Conservation (phyloP, 2,797 vertebrate genomes). For the Anguilla obscura region DNA sequence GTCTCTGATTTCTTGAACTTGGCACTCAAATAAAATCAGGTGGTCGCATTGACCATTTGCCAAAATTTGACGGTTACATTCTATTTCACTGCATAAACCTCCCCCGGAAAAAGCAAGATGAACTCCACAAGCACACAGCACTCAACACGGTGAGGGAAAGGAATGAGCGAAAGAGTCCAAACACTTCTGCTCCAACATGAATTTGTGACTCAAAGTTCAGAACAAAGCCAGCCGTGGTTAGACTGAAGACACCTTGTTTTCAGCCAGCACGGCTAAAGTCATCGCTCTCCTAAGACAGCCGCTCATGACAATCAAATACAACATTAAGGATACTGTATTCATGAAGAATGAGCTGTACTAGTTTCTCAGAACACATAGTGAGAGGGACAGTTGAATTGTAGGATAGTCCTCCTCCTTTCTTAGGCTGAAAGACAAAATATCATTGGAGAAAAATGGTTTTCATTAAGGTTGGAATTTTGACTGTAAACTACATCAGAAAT, state of each 20-base stretch:
- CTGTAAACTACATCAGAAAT: not conserved
- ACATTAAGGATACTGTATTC: slow-evolving; percentile 96
- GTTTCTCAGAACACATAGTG: slow-evolving; percentile 94
- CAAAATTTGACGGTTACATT: not conserved
- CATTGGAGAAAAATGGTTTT: not conserved
- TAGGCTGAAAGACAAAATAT: slow-evolving; percentile 74
- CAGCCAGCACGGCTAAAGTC: too few species aligned
- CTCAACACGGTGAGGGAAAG: not conserved
- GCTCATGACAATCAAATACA: not conserved
- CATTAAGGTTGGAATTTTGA: not conserved
- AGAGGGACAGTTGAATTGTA: slow-evolving; percentile 95
- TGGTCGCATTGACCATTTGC: not conserved
- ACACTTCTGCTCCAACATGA: too few species aligned
- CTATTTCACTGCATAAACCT: not conserved
- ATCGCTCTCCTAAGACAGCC: not conserved
- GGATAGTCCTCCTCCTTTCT: slow-evolving; percentile 96
- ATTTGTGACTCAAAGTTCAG: not conserved
- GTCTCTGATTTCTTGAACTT: not conserved
- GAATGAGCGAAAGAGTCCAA: too few species aligned
- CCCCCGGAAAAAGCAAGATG: not conserved
- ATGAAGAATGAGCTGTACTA: slow-evolving; percentile 96
- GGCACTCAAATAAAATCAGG: not conserved
- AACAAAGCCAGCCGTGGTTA: not conserved
- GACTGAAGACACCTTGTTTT: not conserved
- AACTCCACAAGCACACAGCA: not conserved